Conservation (phyloP, 53 echinoderm and acorn worm genomes). For the Zoroaster sp. region DNA sequence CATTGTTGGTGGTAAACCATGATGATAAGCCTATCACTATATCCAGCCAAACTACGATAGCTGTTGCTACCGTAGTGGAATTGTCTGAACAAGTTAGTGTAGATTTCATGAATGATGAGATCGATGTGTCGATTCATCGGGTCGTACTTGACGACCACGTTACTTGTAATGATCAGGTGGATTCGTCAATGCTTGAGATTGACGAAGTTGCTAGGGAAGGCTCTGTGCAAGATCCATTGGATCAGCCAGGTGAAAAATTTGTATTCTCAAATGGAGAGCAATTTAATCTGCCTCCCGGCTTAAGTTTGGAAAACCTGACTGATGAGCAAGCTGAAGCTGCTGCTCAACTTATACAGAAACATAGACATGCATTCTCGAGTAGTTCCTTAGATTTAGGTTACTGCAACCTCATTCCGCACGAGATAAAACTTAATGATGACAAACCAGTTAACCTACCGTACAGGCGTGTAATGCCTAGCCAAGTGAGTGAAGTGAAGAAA, state of each 20-base stretch:
- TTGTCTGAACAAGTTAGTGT: not conserved
- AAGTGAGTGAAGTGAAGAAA: constrained; percentile 57
- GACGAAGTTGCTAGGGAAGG: not conserved
- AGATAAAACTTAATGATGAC: constrained; percentile 15
- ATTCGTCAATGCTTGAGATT: not conserved
- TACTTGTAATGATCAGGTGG: no score
- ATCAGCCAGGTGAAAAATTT: not conserved
- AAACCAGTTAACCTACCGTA: constrained; percentile 43
- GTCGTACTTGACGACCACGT: not conserved
- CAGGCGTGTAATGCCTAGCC: constrained; percentile 58
- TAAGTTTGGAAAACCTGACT: not conserved
- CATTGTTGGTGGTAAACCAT: not conserved
- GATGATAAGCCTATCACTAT: not conserved
- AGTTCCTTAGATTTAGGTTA: no score
- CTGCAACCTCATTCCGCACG: constrained; percentile 30
- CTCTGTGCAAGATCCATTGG: not conserved
- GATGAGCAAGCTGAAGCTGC: not conserved
- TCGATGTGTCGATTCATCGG: not conserved
- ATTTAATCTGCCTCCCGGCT: not conserved
- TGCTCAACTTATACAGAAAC: constrained; percentile 11
- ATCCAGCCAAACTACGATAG: not conserved
- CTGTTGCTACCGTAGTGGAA: not conserved
- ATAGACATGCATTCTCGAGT: constrained; percentile 35
- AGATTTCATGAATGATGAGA: not conserved
- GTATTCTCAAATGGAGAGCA: not conserved